Evolutionary conservation across 1,140 invertebrate species (phyloP).

Genomic region (Brachionus rubens): DNA sequence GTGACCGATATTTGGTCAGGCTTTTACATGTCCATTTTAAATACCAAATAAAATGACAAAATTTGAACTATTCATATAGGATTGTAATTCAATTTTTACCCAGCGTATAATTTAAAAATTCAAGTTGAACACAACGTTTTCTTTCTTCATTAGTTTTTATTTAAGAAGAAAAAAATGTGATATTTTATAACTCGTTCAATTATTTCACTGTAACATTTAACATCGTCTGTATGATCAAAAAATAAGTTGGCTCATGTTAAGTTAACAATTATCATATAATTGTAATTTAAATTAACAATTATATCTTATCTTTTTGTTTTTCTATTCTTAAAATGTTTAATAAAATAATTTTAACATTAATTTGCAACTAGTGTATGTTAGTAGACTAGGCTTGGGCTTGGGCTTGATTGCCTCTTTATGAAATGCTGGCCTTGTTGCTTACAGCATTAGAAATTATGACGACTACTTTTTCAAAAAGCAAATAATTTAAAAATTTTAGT

Average conservation of each 20-base stretch:
- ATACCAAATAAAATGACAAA: conserved; percentile 32
- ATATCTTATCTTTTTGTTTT: conserved; percentile 12
- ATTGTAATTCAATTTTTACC: too few species aligned
- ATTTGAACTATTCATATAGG: background rate
- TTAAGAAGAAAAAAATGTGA: background rate
- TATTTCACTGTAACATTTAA: conserved; percentile 4
- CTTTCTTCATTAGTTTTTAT: conserved; percentile 1
- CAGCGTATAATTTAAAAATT: background rate
- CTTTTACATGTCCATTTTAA: conserved; percentile 19
- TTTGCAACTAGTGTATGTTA: too few species aligned
- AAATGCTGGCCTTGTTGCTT: too few species aligned
- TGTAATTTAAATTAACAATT: conserved; percentile 37
- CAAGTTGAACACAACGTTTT: conserved; percentile 21
- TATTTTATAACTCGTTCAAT: conserved; percentile 30
- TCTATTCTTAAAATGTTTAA: conserved; percentile 16
- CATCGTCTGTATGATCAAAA: conserved; percentile 18
- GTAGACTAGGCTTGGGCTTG: too few species aligned
- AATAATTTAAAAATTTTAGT: too few species aligned
- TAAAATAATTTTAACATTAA: too few species aligned
- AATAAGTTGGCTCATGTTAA: conserved; percentile 22
- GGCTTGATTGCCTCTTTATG: too few species aligned
- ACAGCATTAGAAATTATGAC: too few species aligned
- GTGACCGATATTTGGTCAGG: background rate
- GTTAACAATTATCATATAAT: conserved; percentile 24
- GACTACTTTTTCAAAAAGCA: too few species aligned